A percentile compares a stretch with the other conserved stretches of the same genome.
phyloP scores from a whole-genome alignment of 2,888 invertebrate species.

The Drosophila yooni region DNA sequence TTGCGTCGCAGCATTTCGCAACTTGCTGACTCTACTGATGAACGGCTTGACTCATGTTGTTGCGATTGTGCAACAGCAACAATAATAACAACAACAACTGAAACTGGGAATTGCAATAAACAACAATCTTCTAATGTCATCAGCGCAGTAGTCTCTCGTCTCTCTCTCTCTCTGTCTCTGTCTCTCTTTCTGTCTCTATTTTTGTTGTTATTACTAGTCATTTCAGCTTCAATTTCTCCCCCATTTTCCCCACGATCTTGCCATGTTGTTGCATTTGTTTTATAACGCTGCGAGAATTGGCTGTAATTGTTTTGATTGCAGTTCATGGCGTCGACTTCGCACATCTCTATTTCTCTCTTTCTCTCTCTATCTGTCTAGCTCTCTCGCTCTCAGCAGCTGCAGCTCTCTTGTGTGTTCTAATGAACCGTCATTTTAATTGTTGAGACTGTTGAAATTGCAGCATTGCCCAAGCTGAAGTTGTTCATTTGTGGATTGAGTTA shows the following conservation, averaged over 20 bases:
- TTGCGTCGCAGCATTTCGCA: constrained; percentile 34
- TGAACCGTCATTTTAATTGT: constrained; percentile 62
- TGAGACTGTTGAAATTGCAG: constrained; percentile 40
- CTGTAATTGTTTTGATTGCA: constrained; percentile 81
- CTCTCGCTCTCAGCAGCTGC: background rate
- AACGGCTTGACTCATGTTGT: constrained; percentile 45
- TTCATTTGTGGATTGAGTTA: constrained; percentile 22
- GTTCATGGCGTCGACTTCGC: constrained; percentile 69
- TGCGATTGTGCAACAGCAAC: constrained; percentile 8
- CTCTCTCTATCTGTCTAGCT: background rate
- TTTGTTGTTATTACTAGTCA: background rate
- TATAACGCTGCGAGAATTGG: constrained; percentile 72
- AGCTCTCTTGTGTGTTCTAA: constrained; percentile 41
- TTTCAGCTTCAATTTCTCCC: constrained; percentile 2
- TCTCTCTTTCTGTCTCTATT: background rate
- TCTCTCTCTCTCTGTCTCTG: background rate
- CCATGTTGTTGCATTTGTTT: constrained; percentile 47
- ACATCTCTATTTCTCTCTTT: constrained; percentile 7
- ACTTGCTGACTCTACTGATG: constrained; percentile 44
- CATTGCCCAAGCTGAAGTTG: constrained; percentile 34
- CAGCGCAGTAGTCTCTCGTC: constrained; percentile 55
- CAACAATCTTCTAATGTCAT: constrained; percentile 80
- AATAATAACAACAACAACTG: constrained; percentile 23
- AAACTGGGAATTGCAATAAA: constrained; percentile 74
- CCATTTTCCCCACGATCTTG: background rate